Conservation (phyloP, 2,888 invertebrate genomes). For the Protophormia terraenovae region DNA sequence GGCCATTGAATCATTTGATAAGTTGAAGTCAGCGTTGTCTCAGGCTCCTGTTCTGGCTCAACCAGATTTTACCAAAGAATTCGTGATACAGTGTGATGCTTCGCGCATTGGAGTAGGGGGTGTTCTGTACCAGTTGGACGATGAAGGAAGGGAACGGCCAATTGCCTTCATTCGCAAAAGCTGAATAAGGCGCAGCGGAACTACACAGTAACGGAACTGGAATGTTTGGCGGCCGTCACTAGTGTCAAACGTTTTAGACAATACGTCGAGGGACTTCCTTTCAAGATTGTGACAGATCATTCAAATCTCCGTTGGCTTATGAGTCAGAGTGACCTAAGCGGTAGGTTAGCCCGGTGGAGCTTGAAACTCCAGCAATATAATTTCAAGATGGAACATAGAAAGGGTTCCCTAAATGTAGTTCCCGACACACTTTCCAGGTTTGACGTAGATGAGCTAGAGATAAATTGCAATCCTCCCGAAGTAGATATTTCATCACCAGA, state of each 20-base stretch:
- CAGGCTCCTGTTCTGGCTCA: slow-evolving; percentile 32
- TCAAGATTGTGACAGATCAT: slow-evolving; percentile 33
- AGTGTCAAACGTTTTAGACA: slow-evolving; percentile 8
- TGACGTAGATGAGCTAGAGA: slow-evolving; percentile 4
- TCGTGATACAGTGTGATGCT: slow-evolving; percentile 43
- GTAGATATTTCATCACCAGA: background rate
- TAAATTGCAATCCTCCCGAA: background rate
- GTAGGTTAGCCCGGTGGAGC: slow-evolving; percentile 25
- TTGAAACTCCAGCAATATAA: slow-evolving; percentile 9
- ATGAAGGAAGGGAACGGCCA: background rate
- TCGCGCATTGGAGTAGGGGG: slow-evolving; percentile 37
- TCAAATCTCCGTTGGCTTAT: slow-evolving; percentile 4
- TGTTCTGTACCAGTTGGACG: slow-evolving; percentile 40
- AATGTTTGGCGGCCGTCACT: background rate
- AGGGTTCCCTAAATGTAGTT: slow-evolving; percentile 11
- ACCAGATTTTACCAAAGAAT: slow-evolving; percentile 35
- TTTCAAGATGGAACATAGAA: slow-evolving; percentile 21
- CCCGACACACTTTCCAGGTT: slow-evolving; percentile 1
- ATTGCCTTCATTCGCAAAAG: slow-evolving; percentile 4
- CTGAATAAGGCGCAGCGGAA: slow-evolving; percentile 6
- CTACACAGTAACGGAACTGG: slow-evolving; percentile 19
- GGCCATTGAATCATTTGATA: slow-evolving; percentile 9
- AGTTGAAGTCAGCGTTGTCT: slow-evolving; percentile 19
- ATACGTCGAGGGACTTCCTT: slow-evolving; percentile 31
- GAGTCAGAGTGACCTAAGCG: background rate